Conservation (phyloP, 2,113 vertebrate genomes). For the Chiloscyllium plagiosum region DNA sequence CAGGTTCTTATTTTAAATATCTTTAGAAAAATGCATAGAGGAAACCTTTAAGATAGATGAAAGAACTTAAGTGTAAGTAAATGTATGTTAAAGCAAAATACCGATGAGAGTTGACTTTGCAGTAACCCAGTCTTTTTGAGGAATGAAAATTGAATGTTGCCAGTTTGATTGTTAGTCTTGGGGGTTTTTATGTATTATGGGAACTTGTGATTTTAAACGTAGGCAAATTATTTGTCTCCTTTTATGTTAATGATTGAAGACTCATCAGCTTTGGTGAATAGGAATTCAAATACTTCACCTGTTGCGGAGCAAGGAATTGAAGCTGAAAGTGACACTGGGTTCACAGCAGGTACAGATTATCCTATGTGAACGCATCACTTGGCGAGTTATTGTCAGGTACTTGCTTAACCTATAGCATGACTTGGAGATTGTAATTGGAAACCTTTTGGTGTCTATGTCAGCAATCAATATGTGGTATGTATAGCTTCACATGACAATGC, state of each 20-base stretch:
- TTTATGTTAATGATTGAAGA: background rate
- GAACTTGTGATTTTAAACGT: background rate
- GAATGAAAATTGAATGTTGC: background rate
- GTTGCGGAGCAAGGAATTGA: background rate
- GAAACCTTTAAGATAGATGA: background rate
- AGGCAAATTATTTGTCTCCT: background rate
- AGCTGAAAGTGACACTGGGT: background rate
- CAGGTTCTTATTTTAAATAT: background rate
- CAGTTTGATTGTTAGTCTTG: background rate
- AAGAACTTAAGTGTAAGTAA: background rate
- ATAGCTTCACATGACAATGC: background rate
- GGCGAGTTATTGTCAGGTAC: background rate
- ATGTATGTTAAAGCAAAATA: background rate
- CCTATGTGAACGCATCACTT: background rate
- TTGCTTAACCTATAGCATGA: background rate
- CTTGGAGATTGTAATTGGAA: background rate
- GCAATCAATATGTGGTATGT: background rate
- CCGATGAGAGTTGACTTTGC: background rate
- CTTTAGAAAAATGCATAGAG: background rate
- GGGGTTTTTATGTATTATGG: background rate
- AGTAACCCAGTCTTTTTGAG: background rate
- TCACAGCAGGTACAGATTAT: background rate
- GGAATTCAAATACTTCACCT: slow-evolving; percentile 4
- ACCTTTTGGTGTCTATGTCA: background rate
- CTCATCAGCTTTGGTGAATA: background rate